Evolutionary conservation across 1,140 invertebrate species (phyloP).

Genomic region (Trichonephila clavipes): DNA sequence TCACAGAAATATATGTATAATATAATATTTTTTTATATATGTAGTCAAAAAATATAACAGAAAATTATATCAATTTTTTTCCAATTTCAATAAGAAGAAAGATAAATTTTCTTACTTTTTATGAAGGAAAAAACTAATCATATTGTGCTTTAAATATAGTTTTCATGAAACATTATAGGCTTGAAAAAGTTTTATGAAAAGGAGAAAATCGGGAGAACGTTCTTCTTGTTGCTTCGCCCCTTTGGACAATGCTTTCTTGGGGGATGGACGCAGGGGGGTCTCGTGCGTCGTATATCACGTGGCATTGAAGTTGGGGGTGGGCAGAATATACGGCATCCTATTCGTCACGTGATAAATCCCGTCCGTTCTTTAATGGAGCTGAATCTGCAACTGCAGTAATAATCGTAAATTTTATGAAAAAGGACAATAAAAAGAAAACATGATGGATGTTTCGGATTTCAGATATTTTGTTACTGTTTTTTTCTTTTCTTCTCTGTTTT

Average conservation of each 20-base stretch:
- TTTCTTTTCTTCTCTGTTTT: neutral
- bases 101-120: too few relatives aligned
- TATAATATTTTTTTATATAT: too few relatives aligned
- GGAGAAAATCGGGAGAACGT: neutral
- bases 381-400: constrained; percentile 75
- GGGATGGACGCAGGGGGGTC: neutral
- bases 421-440: constrained; percentile 68
- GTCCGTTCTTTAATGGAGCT: constrained; percentile 74
- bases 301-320: constrained; percentile 51
- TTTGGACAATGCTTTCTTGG: constrained; percentile 14
- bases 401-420: constrained; percentile 76
- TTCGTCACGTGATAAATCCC: constrained; percentile 75
- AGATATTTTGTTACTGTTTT: constrained; percentile 59
- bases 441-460: constrained; percentile 63
- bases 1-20: too few relatives aligned
- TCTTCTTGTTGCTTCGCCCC: constrained; percentile 1
- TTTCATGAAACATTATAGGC: neutral
- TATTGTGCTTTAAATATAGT: constrained; percentile 10
- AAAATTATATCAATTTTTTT: too few relatives aligned
- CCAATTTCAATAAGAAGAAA: too few relatives aligned
- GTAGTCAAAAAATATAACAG: too few relatives aligned
- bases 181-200: constrained; percentile 28
- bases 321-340: constrained; percentile 65
- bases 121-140: neutral
- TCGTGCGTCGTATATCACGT: constrained; percentile 47